These are phyloP conservation scores for Marasmarcha lunaedactyla DNA, from an alignment of 2,888 invertebrate species.

Conservation along the genomic window DNA sequence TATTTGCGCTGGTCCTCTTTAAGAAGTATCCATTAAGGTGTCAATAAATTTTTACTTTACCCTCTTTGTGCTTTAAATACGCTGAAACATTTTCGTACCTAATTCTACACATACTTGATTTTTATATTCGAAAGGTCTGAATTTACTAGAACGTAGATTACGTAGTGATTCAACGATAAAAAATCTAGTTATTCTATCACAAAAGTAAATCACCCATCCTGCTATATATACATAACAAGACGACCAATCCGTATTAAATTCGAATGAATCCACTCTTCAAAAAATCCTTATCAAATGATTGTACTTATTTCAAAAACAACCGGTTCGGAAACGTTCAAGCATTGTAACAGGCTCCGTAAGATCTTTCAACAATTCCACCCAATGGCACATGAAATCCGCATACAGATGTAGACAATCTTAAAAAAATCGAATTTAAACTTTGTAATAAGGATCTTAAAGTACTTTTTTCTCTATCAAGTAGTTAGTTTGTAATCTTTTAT, in stretches of 20 bases:
- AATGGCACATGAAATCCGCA: slow-evolving; percentile 60
- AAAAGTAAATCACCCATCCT: too few relatives aligned
- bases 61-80: too few relatives aligned
- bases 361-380: slow-evolving; percentile 59
- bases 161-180: too few relatives aligned
- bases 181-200: too few relatives aligned
- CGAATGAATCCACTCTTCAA: slow-evolving; percentile 8
- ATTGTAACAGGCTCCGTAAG: slow-evolving; percentile 28
- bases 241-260: slow-evolving; percentile 1
- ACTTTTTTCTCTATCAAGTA: slow-evolving; percentile 19
- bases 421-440: slow-evolving; percentile 16
- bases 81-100: too few relatives aligned
- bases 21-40: too few relatives aligned
- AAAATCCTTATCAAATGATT: slow-evolving; percentile 42
- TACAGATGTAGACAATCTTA: slow-evolving; percentile 44
- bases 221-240: too few relatives aligned
- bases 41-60: too few relatives aligned
- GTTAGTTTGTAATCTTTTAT: slow-evolving; percentile 17
- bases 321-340: slow-evolving; percentile 31
- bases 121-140: too few relatives aligned
- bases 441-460: neutral
- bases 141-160: too few relatives aligned
- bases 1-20: too few relatives aligned
- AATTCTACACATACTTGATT: too few relatives aligned
- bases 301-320: slow-evolving; percentile 35